A percentile compares a stretch with the other conserved stretches of the same genome.
Conservation (phyloP, 35 echinoderm and acorn worm species). For the Eucidaris tribuloides region DNA sequence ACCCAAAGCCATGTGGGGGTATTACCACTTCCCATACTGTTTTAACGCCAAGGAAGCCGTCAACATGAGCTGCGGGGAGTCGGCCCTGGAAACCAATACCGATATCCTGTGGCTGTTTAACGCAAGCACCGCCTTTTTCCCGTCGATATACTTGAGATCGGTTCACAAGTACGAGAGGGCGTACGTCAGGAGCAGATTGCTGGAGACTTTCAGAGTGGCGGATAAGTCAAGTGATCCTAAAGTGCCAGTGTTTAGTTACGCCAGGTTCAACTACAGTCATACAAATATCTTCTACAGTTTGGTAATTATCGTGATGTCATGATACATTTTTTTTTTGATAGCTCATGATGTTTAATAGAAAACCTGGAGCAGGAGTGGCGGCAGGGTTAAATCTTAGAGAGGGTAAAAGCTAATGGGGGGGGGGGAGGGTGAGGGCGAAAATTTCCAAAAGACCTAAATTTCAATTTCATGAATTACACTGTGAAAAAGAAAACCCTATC, state of each 20-base stretch:
- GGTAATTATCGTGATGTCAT: no score
- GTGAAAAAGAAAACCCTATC: no score
- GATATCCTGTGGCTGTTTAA: slow-evolving; percentile 84
- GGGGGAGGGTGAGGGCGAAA: no score
- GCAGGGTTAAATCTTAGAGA: no score
- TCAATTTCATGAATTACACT: no score
- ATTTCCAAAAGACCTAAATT: no score
- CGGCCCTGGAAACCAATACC: slow-evolving; percentile 21
- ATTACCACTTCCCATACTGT: slow-evolving; percentile 83
- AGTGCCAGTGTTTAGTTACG: slow-evolving; percentile 50
- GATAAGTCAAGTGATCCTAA: slow-evolving; percentile 16
- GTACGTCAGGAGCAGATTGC: slow-evolving; percentile 1
- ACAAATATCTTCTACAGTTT: slow-evolving; percentile 43
- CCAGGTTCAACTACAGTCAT: slow-evolving; percentile 57
- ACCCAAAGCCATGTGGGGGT: slow-evolving; percentile 66
- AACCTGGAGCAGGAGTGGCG: no score
- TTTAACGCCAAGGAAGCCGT: not conserved
- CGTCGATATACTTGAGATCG: slow-evolving; percentile 66
- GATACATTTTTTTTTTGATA: no score
- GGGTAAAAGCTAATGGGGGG: no score
- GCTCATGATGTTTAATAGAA: no score
- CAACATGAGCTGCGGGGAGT: not conserved
- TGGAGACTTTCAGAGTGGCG: slow-evolving; percentile 59
- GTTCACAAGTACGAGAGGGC: not conserved
- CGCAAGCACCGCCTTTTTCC: slow-evolving; percentile 60